Base-by-base conservation (phyloP, 1,140 invertebrate genomes). In the Diabrotica virgifera region DNA sequence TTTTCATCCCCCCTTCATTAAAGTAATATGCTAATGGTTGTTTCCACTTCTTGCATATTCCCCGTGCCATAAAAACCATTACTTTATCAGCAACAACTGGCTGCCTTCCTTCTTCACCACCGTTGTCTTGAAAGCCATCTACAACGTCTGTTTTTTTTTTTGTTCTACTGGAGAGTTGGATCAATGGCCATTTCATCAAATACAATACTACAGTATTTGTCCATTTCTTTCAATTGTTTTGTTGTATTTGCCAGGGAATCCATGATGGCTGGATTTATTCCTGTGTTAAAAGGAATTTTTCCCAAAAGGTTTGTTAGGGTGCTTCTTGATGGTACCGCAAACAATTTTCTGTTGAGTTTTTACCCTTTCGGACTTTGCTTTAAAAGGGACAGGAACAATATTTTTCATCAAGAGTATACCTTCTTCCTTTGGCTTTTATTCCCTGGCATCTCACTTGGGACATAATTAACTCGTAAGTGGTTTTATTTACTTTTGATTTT, bases 351-450 rank as follows among this genome's bases (percentile, higher is more conserved):
- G 36, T 74, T 36, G 24, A 70, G 64, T 14, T 68, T 58, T 54
- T 74, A 72, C 8, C 62, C 72, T 50, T 70, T 74, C n/a, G 67
- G 62, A 68, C 71, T 74, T 64, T 59, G 46, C 63, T 76, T 74
- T 13, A 70, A 64, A 24, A 76, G 57, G n/a, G 64, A 59, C 46
- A 76, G 51, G 35, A 70, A 63, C 10, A 70, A 37, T n/a, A 73
- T 65, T 70, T 74, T 59, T 74, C 74, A 10, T 72, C 36, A 24
- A 70, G 8, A 8, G 59, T 67, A 62, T 65, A 75, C 12, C 72
- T 40, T 36, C 74, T 63, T 6, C 64, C 69, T 62, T 56, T 57
- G 12, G 67, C 58, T 52, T 46, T 40, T 14, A 37, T 5, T 46
- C 38, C 24, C 54, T 63, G 67, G 36, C 36, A 59, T 40, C 57